Evolutionary conservation across 1,140 invertebrate species (phyloP).

Genomic region (Zaprionus capensis): DNA sequence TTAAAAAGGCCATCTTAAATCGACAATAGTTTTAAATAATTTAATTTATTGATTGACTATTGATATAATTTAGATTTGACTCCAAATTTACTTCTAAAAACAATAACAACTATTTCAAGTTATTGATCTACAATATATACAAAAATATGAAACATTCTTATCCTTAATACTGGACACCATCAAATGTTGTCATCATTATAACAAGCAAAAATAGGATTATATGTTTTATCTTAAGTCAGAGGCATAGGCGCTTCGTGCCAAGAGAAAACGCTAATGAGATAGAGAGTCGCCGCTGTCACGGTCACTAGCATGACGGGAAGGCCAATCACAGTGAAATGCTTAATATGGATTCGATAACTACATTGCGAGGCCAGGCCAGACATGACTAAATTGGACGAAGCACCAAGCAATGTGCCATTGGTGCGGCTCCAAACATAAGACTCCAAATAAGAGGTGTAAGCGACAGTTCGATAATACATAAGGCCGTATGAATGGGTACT

Average conservation of each 20-base stretch:
- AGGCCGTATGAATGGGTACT: slow-evolving; percentile 87
- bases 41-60: no score
- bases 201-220: no score
- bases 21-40: not conserved
- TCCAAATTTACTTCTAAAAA: no score
- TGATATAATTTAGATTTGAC: no score
- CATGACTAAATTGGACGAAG: slow-evolving; percentile 91
- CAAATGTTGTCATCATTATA: no score
- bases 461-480: slow-evolving; percentile 86
- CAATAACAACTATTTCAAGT: no score
- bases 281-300: slow-evolving; percentile 86
- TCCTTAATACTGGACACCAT: not conserved
- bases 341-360: slow-evolving; percentile 90
- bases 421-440: slow-evolving; percentile 90
- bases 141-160: not conserved
- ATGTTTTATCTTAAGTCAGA: no score
- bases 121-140: no score
- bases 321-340: slow-evolving; percentile 86
- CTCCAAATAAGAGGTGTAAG: slow-evolving; percentile 89
- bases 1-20: no score
- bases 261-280: slow-evolving; percentile 87
- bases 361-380: slow-evolving; percentile 92
- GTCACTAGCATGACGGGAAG: slow-evolving; percentile 90
- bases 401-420: slow-evolving; percentile 91
- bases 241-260: slow-evolving; percentile 84